A percentile compares a stretch with the other conserved stretches of the same genome.
Evolutionary conservation across 2,113 vertebrate genomes (phyloP).

Genomic region (Mustela nigripes): DNA sequence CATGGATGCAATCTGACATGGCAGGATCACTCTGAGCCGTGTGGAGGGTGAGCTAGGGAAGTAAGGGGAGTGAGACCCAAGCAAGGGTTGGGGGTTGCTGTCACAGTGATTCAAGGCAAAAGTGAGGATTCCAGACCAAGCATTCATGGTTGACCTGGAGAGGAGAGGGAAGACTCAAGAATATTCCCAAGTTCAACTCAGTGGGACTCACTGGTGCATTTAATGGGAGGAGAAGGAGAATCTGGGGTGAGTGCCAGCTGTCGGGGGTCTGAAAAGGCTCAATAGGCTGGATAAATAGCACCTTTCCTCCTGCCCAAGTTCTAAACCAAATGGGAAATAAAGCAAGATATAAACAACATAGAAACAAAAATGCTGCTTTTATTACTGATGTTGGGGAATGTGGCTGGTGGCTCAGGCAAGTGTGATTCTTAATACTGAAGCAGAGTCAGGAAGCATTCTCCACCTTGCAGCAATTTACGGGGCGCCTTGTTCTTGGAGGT

Average conservation of each 20-base stretch:
- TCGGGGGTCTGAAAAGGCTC: background rate
- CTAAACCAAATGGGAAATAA: constrained; percentile 23
- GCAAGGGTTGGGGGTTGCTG: background rate
- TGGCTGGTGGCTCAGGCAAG: background rate
- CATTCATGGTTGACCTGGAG: background rate
- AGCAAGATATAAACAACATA: background rate
- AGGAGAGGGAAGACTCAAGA: background rate
- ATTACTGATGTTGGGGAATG: background rate
- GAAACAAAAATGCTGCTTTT: background rate
- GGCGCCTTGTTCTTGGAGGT: background rate
- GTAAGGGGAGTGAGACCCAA: background rate
- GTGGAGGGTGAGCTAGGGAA: too few relatives aligned
- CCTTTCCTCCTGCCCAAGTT: background rate
- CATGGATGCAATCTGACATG: background rate
- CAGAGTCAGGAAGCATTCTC: background rate
- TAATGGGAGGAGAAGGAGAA: background rate
- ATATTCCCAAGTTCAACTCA: background rate
- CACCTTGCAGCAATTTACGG: background rate
- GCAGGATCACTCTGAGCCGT: background rate
- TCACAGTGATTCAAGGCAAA: background rate
- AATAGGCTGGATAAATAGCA: background rate
- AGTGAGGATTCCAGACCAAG: background rate
- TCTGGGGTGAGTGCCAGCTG: background rate
- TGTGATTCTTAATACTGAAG: background rate
- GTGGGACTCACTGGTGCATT: background rate